phyloP scores from a whole-genome alignment of 2,888 invertebrate genomes.

The Clivina fossor region DNA sequence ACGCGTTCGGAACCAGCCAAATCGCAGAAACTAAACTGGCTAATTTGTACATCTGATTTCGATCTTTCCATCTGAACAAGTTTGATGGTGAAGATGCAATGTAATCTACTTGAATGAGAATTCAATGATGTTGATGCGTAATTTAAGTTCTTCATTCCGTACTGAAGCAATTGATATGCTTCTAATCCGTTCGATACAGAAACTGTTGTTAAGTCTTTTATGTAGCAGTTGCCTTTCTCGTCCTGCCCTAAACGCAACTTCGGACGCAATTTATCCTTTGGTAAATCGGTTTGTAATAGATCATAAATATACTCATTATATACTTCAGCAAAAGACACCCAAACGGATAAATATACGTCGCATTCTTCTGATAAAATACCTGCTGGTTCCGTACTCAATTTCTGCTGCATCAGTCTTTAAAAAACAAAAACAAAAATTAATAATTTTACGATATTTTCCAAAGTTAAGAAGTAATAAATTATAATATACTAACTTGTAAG shows the following conservation, averaged over 20 bases:
- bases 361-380: conserved; percentile 36
- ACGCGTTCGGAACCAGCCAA: conserved; percentile 86
- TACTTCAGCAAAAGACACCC: conserved; percentile 89
- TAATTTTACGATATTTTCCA: conserved; percentile 6
- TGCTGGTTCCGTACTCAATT: conserved; percentile 41
- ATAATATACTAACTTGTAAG: conserved; percentile 37
- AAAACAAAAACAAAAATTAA: conserved; percentile 23
- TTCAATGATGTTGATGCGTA: conserved; percentile 80
- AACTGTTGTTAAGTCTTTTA: conserved; percentile 57
- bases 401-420: conserved; percentile 46
- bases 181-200: conserved; percentile 64
- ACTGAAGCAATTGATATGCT: conserved; percentile 75
- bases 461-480: not conserved
- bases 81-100: conserved; percentile 84
- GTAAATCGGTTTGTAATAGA: conserved; percentile 62
- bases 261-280: conserved; percentile 49
- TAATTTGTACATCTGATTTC: conserved; percentile 45
- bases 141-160: conserved; percentile 74
- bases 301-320: conserved; percentile 91
- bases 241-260: conserved; percentile 64
- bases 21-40: conserved; percentile 79
- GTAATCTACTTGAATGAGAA: conserved; percentile 81
- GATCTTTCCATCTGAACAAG: conserved; percentile 62
- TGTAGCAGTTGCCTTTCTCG: conserved; percentile 57
- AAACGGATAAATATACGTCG: conserved; percentile 57